phyloP scores from a whole-genome alignment of 2,888 invertebrate species.

The Cheilosia variabilis region DNA sequence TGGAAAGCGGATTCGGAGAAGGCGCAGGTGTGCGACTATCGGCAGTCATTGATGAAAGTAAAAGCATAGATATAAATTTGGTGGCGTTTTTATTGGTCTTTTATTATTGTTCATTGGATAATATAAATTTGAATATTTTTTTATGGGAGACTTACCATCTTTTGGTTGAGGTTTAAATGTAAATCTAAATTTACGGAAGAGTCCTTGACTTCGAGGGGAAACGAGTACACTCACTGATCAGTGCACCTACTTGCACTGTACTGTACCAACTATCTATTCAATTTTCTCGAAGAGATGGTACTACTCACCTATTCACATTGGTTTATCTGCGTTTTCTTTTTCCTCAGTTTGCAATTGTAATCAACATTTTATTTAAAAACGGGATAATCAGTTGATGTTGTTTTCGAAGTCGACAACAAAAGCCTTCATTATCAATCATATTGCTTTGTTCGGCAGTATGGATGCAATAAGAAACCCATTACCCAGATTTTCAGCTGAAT shows the following conservation, averaged over 20 bases:
- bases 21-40: neutral
- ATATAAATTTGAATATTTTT: constrained; percentile 9
- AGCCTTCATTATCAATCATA: too few species aligned
- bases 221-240: too few species aligned
- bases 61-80: constrained; percentile 13
- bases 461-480: too few species aligned
- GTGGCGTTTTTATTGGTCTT: neutral
- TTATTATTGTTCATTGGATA: constrained; percentile 12
- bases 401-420: neutral
- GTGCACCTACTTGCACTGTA: neutral
- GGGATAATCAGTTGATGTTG: constrained; percentile 7
- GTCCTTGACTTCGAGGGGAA: too few species aligned
- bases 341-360: neutral
- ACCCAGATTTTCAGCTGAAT: too few species aligned
- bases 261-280: neutral
- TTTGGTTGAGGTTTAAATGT: neutral
- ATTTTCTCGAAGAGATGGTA: neutral
- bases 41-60: constrained; percentile 27
- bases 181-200: too few species aligned
- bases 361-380: neutral
- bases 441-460: too few species aligned
- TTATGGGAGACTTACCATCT: neutral
- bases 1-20: constrained; percentile 12
- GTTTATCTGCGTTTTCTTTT: neutral
- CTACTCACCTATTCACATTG: neutral